phyloP scores from a whole-genome alignment of 2,113 vertebrate genomes.

The Apistogramma diplotaenia region DNA sequence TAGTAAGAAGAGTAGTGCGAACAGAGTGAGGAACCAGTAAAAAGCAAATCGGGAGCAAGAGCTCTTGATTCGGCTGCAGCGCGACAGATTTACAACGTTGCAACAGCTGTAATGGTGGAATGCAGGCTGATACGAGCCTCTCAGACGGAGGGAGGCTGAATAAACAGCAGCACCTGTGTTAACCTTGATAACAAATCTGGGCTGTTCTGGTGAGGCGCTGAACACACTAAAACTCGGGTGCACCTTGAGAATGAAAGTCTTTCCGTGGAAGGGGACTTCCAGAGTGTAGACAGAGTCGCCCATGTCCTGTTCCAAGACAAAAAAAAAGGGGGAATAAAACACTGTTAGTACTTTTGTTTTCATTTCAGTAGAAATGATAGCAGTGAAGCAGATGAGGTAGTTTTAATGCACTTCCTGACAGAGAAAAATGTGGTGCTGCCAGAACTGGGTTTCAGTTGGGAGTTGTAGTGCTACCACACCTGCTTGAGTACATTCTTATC shows the following conservation, averaged over 20 bases:
- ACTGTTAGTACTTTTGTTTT: not conserved
- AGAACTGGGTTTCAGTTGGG: not conserved
- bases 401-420: not conserved
- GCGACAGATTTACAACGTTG: not conserved
- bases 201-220: not conserved
- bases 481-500: not conserved
- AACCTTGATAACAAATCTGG: not conserved
- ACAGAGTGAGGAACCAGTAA: too few species aligned
- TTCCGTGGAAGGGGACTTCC: slow-evolving; percentile 92
- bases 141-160: not conserved
- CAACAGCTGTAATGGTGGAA: not conserved
- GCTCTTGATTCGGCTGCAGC: not conserved
- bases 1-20: too few species aligned
- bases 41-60: too few species aligned
- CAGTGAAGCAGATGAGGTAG: not conserved
- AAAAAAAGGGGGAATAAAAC: not conserved
- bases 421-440: not conserved
- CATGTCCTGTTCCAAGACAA: slow-evolving; percentile 77
- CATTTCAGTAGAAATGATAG: not conserved
- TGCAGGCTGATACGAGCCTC: rapidly evolving
- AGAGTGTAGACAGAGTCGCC: slow-evolving; percentile 92
- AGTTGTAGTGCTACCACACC: not conserved
- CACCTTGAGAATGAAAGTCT: slow-evolving; percentile 98
- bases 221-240: not conserved
- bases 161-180: not conserved